Conservation (phyloP, 2,888 invertebrate genomes). For the Drosophila pseudotalamancana region DNA sequence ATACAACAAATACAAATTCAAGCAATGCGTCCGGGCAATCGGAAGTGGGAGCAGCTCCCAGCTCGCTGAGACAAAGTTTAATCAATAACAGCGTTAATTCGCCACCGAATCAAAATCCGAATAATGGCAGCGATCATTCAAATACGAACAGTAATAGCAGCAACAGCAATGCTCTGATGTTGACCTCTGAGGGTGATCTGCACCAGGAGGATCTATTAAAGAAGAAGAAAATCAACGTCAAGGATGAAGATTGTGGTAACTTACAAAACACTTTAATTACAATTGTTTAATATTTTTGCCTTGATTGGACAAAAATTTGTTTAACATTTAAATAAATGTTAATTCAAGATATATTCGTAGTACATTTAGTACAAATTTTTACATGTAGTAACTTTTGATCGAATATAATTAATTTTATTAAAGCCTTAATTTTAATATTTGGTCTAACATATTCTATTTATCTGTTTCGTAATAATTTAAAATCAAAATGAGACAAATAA, state of each 20-base stretch:
- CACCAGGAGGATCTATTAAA: conserved; percentile 55
- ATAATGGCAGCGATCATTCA: conserved; percentile 47
- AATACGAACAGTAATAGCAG: conserved; percentile 52
- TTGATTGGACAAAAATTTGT: neutral
- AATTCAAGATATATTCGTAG: too few relatives aligned
- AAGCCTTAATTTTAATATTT: too few relatives aligned
- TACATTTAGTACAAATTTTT: too few relatives aligned
- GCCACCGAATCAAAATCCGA: conserved; percentile 31
- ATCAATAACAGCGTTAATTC: conserved; percentile 38
- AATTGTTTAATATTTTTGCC: neutral
- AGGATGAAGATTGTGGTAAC: conserved; percentile 75
- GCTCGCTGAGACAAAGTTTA: conserved; percentile 41
- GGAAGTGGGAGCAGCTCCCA: neutral
- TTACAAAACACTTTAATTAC: too few relatives aligned
- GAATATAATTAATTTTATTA: too few relatives aligned
- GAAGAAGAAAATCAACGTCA: conserved; percentile 52
- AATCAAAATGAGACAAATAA: too few relatives aligned
- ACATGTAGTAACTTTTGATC: too few relatives aligned
- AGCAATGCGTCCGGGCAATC: conserved; percentile 1
- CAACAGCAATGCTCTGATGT: conserved; percentile 55
- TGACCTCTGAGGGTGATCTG: conserved; percentile 51
- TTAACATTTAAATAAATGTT: neutral
- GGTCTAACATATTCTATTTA: too few relatives aligned
- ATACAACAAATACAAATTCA: conserved; percentile 4
- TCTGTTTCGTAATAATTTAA: too few relatives aligned